Evolutionary conservation across 2,797 vertebrate genomes (phyloP).

Genomic region (Hyperoplus immaculatus): DNA sequence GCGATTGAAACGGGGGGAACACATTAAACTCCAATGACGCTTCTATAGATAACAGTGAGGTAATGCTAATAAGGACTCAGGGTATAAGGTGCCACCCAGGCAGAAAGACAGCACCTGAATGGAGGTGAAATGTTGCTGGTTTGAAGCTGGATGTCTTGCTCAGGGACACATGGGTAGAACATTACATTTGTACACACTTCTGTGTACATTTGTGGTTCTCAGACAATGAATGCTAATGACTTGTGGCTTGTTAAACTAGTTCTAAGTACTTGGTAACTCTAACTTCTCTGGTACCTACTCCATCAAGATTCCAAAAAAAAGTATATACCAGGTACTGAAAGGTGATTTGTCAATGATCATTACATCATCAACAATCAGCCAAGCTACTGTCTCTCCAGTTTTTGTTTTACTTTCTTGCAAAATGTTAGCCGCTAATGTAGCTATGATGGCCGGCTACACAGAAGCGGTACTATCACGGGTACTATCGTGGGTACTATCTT

Average conservation of each 20-base stretch:
- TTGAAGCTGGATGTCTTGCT: not conserved
- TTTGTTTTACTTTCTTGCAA: too few relatives aligned
- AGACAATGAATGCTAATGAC: constrained; percentile 1
- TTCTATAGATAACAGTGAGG: constrained; percentile 10
- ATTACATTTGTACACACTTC: too few relatives aligned
- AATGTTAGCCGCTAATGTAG: too few relatives aligned
- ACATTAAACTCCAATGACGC: not conserved
- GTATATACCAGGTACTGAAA: too few relatives aligned
- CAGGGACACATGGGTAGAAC: too few relatives aligned
- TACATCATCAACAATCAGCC: not conserved
- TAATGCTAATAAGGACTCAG: not conserved
- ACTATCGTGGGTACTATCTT: too few relatives aligned
- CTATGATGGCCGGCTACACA: too few relatives aligned
- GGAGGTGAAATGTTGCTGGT: constrained; percentile 7
- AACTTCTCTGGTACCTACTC: too few relatives aligned
- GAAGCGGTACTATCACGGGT: too few relatives aligned
- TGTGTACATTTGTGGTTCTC: constrained; percentile 14
- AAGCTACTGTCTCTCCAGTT: too few relatives aligned
- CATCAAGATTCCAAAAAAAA: too few relatives aligned
- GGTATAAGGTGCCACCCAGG: constrained; percentile 22
- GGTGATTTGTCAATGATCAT: not conserved
- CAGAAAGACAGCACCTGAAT: constrained; percentile 6
- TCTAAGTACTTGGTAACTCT: too few relatives aligned
- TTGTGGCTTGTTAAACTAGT: not conserved
- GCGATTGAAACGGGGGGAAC: constrained; percentile 20